Conservation (phyloP, 2,888 invertebrate genomes). For the Phalera bucephala region DNA sequence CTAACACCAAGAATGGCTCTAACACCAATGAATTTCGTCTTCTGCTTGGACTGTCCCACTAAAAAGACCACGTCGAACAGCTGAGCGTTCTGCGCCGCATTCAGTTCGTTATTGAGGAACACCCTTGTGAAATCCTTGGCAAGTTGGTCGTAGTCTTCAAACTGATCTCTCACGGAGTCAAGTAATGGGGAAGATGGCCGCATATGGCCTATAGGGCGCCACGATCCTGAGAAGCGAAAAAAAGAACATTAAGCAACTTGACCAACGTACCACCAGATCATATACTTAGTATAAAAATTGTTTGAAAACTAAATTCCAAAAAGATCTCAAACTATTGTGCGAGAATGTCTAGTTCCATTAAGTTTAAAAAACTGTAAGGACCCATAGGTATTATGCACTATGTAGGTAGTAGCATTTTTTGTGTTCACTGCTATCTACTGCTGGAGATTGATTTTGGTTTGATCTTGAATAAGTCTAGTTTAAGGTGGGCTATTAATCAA, state of each 20-base stretch:
- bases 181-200: conserved; percentile 95
- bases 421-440: too few relatives aligned
- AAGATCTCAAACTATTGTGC: too few relatives aligned
- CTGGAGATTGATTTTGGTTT: too few relatives aligned
- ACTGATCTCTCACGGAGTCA: conserved; percentile 96
- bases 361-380: too few relatives aligned
- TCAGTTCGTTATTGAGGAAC: conserved; percentile 93
- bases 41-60: conserved; percentile 96
- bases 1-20: conserved; percentile 95
- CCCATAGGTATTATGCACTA: too few relatives aligned
- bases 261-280: too few relatives aligned
- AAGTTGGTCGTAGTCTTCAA: conserved; percentile 96
- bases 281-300: too few relatives aligned
- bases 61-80: conserved; percentile 95
- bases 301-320: too few relatives aligned
- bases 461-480: too few relatives aligned
- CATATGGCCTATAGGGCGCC: conserved; percentile 97
- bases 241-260: neutral
- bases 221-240: conserved; percentile 87
- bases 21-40: conserved; percentile 94
- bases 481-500: too few relatives aligned
- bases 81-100: conserved; percentile 89
- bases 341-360: too few relatives aligned
- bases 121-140: conserved; percentile 96
- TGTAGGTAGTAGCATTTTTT: too few relatives aligned